phyloP scores from a whole-genome alignment of 2,797 vertebrate species.

The Gadopsis marmoratus region DNA sequence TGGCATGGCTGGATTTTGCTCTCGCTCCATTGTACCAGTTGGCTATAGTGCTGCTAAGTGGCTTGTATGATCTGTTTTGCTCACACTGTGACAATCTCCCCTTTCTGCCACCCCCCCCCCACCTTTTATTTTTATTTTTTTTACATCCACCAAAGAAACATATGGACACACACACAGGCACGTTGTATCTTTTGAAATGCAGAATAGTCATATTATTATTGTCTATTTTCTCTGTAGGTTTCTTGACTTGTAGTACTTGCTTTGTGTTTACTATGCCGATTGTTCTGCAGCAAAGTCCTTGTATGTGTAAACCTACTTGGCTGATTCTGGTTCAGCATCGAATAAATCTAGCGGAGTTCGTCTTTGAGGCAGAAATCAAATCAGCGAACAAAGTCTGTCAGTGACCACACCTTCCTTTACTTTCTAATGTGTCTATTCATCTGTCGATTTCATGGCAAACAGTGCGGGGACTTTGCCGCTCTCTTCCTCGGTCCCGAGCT shows the following conservation, averaged over 20 bases:
- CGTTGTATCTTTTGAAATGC: not conserved
- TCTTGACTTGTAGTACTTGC: too few species aligned
- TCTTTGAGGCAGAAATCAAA: conserved; percentile 8
- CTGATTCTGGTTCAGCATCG: not conserved
- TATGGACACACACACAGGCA: not conserved
- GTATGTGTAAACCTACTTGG: too few species aligned
- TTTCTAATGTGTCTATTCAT: conserved; percentile 19
- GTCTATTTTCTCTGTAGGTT: too few species aligned
- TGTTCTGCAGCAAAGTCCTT: too few species aligned
- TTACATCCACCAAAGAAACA: conserved; percentile 22
- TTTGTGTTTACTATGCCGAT: too few species aligned
- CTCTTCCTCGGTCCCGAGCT: not conserved
- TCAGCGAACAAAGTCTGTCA: conserved; percentile 9
- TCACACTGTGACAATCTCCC: conserved; percentile 22
- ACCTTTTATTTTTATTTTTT: not conserved
- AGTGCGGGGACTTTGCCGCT: conserved; percentile 4
- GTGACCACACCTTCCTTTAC: conserved; percentile 1
- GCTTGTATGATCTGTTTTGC: conserved; percentile 44
- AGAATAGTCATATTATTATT: too few species aligned
- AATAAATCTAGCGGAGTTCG: not conserved
- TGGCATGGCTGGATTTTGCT: conserved; percentile 56
- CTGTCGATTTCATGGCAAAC: conserved; percentile 18
- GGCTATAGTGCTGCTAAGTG: conserved; percentile 51
- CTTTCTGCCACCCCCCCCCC: not conserved
- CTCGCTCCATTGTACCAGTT: conserved; percentile 44